These are phyloP conservation scores for Tachuris rubrigastra DNA, from an alignment of 2,113 vertebrate genomes.

Conservation along the genomic window DNA sequence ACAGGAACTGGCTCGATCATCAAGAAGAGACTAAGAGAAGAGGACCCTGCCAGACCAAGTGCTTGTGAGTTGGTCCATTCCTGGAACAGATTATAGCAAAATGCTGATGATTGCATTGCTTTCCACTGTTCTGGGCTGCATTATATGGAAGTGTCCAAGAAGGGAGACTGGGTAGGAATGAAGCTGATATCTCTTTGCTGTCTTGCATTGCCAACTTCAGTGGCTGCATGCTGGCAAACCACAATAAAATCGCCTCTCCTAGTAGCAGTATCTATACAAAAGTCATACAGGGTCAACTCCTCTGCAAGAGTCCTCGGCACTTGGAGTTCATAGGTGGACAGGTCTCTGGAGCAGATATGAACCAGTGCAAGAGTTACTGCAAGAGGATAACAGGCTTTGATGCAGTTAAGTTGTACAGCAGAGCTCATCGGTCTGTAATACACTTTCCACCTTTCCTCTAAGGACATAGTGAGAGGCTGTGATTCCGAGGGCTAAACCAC, in stretches of 20 bases:
- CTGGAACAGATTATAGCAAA: not conserved
- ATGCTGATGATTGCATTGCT: not conserved
- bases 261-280: not conserved
- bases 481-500: not conserved
- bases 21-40: not conserved
- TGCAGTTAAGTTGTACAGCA: not conserved
- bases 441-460: not conserved
- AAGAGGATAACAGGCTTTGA: not conserved
- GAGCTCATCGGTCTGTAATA: not conserved
- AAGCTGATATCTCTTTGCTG: not conserved
- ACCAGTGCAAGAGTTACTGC: not conserved
- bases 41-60: not conserved
- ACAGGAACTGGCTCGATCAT: not conserved
- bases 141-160: not conserved
- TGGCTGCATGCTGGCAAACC: not conserved
- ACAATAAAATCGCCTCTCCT: not conserved
- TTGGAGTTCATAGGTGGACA: not conserved
- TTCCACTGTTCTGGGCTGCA: not conserved
- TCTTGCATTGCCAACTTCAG: not conserved
- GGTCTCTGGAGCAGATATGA: not conserved
- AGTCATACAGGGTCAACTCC: not conserved
- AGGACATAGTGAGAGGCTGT: not conserved
- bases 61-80: not conserved
- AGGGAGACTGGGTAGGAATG: not conserved
- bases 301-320: not conserved